phyloP scores from a whole-genome alignment of 2,888 invertebrate genomes.

The Noctua fimbriata region DNA sequence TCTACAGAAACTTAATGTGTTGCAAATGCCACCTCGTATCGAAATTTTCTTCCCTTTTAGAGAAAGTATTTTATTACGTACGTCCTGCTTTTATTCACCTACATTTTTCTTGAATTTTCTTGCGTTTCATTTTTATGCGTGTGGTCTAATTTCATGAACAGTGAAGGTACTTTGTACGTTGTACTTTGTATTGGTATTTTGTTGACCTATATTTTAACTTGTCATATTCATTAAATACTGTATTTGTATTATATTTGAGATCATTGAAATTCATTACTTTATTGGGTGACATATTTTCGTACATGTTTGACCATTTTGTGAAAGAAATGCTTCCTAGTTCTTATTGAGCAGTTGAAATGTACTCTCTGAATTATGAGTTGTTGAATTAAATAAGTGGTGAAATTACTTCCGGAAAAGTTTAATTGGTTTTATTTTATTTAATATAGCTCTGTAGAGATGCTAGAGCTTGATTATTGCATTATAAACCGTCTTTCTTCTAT shows the following conservation, averaged over 20 bases:
- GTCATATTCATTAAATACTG: neutral
- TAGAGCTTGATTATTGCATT: neutral
- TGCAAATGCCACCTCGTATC: slow-evolving; percentile 53
- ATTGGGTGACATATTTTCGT: neutral
- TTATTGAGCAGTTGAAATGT: neutral
- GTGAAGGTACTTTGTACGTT: neutral
- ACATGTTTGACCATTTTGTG: neutral
- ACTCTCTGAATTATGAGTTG: neutral
- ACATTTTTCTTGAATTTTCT: slow-evolving; percentile 39
- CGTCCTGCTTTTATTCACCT: slow-evolving; percentile 50
- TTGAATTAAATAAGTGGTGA: neutral
- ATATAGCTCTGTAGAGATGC: neutral
- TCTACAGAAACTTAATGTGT: slow-evolving; percentile 65
- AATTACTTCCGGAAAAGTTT: neutral
- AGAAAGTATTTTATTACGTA: slow-evolving; percentile 66
- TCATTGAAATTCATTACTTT: neutral
- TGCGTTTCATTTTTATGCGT: slow-evolving; percentile 16
- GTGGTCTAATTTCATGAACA: neutral
- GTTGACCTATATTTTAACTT: neutral
- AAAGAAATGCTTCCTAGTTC: neutral
- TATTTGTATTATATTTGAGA: too few relatives aligned
- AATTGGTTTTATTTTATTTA: neutral
- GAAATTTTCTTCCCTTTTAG: slow-evolving; percentile 59
- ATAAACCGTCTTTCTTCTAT: neutral
- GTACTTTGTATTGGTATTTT: neutral